Base-by-base conservation (phyloP, 2,888 invertebrate genomes). In the Lithophane socia region DNA sequence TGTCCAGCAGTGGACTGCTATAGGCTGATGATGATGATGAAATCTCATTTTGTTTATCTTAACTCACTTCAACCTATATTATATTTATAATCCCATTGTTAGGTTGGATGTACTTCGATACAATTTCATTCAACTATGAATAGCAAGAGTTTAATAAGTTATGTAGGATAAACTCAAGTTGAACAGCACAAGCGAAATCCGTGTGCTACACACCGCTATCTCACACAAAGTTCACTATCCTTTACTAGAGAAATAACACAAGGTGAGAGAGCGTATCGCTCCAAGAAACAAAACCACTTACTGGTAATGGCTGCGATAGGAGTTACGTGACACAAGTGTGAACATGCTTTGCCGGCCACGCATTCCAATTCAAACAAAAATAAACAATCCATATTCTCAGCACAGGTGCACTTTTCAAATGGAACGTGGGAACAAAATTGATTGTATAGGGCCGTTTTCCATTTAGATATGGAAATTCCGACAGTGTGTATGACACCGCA, bases 401-500 rank as follows among this genome's bases (percentile, higher is more conserved):
- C 94, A 90, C 95, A 95, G 96, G 95, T 96, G 96, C 95, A 95
- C 92, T 94, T 94, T 94, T 94, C 92, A 93, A 95, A 95, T 94
- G 93, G 95, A 93, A 95, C 95, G 94, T 92, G 93, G 92, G 93
- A 90, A 92, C 94, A 92, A 92, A 96, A 96, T 95, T 95, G 96
- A 95, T 95, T 95, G 94, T 95, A 91, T 91, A 93, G 94, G 93
- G 91, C 94, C 93, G 94, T 95, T 95, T 96, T 94, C 95, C 96
- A 96, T 96, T 96, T 95, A 95, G 94, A 95, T 96, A 96, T 96
- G 96, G 95, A 95, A 95, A 96, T 96, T 93, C 90, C 86, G 89
- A 88, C 92, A 88, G 90, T 93, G 93, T 94, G 93, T 93, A 93
- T 93, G 94, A 94, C 94, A 93, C 90, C 90, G 86, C 84, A 83